phyloP scores from a whole-genome alignment of 2,797 vertebrate genomes.

The Chelonia mydas region DNA sequence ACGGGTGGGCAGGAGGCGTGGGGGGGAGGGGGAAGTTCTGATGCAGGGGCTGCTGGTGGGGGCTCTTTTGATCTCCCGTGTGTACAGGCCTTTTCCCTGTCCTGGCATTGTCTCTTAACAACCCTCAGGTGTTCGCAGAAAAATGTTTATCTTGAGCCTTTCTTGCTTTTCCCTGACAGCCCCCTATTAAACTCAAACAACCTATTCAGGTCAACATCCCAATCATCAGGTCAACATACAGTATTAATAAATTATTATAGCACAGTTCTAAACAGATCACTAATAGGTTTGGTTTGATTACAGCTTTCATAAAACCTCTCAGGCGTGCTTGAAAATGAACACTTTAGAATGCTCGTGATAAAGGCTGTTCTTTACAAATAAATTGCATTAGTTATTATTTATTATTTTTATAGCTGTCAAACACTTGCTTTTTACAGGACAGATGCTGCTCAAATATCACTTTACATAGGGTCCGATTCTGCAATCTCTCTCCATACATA shows the following conservation, averaged over 20 bases:
- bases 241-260: not conserved
- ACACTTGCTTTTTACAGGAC: not conserved
- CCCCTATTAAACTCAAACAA: not conserved
- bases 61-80: not conserved
- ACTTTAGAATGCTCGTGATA: not conserved
- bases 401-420: not conserved
- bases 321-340: conserved; percentile 18
- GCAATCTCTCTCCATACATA: not conserved
- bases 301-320: not conserved
- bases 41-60: no score
- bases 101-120: accelerated
- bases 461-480: not conserved
- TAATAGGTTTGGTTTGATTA: not conserved
- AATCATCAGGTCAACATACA: not conserved
- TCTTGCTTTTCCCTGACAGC: not conserved
- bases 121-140: not conserved
- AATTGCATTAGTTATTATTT: not conserved
- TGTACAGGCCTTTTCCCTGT: accelerated
- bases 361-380: not conserved
- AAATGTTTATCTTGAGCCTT: not conserved
- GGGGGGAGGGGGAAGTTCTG: no score
- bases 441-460: not conserved
- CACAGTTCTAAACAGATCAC: not conserved
- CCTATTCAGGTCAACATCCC: not conserved
- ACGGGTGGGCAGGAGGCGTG: no score